Conservation (phyloP, 1,140 invertebrate species). For the Cepaea nemoralis region DNA sequence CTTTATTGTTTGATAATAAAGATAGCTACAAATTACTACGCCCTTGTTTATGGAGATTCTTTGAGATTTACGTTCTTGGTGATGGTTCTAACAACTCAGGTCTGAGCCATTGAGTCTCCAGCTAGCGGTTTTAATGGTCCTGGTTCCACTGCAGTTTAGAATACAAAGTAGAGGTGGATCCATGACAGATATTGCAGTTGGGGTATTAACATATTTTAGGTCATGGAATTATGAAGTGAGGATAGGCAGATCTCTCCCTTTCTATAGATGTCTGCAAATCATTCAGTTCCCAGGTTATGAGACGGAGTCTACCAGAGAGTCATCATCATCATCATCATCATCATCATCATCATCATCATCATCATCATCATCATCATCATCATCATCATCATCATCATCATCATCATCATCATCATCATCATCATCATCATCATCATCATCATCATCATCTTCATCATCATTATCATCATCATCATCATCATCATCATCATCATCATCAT, state of each 20-base stretch:
- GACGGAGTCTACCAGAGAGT: too few relatives aligned
- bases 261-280: too few relatives aligned
- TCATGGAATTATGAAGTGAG: too few relatives aligned
- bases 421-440: constrained; percentile 3
- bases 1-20: background rate
- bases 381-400: background rate
- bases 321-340: constrained; percentile 1
- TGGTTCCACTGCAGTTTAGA: too few relatives aligned
- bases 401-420: constrained; percentile 4
- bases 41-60: background rate
- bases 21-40: background rate
- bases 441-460: constrained; percentile 3
- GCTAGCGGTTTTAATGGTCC: background rate
- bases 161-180: too few relatives aligned
- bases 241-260: too few relatives aligned
- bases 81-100: background rate
- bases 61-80: background rate
- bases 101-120: background rate
- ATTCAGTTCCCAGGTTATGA: too few relatives aligned
- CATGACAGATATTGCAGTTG: too few relatives aligned
- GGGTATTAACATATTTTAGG: too few relatives aligned
- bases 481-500: constrained; percentile 3
- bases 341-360: background rate
- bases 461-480: background rate
- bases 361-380: background rate